phyloP scores from a whole-genome alignment of 2,113 vertebrate genomes.

The Cygnus buccinator region DNA sequence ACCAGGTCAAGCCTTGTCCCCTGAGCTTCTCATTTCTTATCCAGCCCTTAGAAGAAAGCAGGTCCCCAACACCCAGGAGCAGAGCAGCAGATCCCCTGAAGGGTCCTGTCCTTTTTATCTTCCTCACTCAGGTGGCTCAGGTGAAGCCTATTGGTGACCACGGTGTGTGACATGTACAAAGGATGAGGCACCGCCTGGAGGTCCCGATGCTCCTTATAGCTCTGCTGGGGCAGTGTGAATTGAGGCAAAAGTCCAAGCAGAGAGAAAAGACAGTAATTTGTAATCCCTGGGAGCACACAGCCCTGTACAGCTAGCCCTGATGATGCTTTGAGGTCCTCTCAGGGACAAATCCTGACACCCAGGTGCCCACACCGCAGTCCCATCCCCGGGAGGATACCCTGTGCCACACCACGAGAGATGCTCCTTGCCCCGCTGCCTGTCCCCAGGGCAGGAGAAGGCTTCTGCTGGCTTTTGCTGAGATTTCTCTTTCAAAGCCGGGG shows the following conservation, averaged over 20 bases:
- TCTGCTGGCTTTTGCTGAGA: background rate
- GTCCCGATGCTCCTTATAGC: background rate
- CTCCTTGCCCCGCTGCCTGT: background rate
- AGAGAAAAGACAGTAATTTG: background rate
- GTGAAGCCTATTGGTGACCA: background rate
- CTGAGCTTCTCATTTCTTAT: background rate
- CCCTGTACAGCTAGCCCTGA: background rate
- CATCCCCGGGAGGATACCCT: background rate
- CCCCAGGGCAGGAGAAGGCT: fast-evolving
- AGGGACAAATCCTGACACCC: no score
- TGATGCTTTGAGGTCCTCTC: background rate
- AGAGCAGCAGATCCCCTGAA: background rate
- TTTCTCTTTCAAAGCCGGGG: background rate
- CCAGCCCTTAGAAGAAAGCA: background rate
- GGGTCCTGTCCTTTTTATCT: background rate
- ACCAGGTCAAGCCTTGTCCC: background rate
- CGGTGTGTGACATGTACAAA: background rate
- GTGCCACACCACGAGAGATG: background rate
- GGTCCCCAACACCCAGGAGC: background rate
- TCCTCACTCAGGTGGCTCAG: background rate
- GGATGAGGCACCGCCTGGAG: no score
- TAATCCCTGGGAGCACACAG: background rate
- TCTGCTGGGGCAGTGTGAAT: background rate
- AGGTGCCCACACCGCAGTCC: no score
- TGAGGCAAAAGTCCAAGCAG: background rate